These are phyloP conservation scores for Tiaroga cobitis DNA, from an alignment of 2,797 vertebrate species.

Conservation along the genomic window DNA sequence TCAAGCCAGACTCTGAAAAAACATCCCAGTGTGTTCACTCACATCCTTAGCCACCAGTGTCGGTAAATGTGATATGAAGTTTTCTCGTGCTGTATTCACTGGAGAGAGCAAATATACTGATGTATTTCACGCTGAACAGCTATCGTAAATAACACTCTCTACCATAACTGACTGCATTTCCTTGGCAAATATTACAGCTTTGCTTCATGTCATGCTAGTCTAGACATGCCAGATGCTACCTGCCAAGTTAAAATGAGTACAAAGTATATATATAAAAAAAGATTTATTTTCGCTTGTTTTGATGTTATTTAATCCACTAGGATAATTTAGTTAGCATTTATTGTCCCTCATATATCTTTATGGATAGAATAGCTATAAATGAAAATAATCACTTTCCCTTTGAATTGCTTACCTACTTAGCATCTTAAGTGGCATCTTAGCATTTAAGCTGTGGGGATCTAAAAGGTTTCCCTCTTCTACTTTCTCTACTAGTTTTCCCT, in stretches of 20 bases:
- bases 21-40: background rate
- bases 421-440: conserved; percentile 9
- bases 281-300: background rate
- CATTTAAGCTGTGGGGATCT: conserved; percentile 1
- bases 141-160: conserved; percentile 33
- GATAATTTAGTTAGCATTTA: background rate
- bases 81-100: conserved; percentile 27
- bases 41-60: conserved; percentile 9
- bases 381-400: background rate
- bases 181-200: background rate
- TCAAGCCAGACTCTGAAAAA: background rate
- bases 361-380: conserved; percentile 7
- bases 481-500: conserved; percentile 18
- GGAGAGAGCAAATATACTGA: background rate
- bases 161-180: conserved; percentile 17
- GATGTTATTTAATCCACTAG: background rate
- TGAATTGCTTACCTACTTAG: conserved; percentile 12
- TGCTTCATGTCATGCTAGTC: conserved; percentile 25
- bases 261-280: background rate
- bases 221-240: background rate
- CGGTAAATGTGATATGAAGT: conserved; percentile 4
- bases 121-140: conserved; percentile 42
- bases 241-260: background rate
- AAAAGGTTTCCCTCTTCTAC: background rate
- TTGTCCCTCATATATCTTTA: background rate